Base-by-base conservation (phyloP, 2,797 vertebrate genomes). In the Xyrichtys novacula region DNA sequence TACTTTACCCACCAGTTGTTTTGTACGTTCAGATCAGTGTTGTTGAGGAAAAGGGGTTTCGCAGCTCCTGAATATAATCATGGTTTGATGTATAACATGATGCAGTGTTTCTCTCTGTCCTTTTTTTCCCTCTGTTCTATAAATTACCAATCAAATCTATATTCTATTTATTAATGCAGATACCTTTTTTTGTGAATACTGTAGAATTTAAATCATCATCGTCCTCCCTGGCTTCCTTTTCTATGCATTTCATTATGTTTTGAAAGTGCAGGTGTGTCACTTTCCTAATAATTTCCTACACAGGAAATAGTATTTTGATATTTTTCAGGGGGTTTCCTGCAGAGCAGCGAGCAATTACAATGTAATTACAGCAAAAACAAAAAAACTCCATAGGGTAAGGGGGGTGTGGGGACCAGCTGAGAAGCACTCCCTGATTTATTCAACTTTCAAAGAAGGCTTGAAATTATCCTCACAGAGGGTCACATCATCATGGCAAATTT, bases 401-500 rank as follows among this genome's bases (percentile, higher is more conserved):
- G 19, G 14, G 32, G 14, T 55, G 29, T 25, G 40, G 59, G 43
- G 53, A 62, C n/a, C 46, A 56, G 56, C 25, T 31, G 20, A 56
- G 25, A 55, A 56, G 26, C 17, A 22, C 22, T 25, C 3, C 17
- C 40, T 47, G 57, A 39, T 63, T 63, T 65, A 49, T 56, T 68
- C 25, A 16, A 38, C 1, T 49, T 46, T 53, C 19, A 9, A 57
- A 66, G 44, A 58, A 65, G 54, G 36, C 65, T 49, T 62, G 29
- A 32, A 44, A 66, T 55, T 43, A 34, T 58, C 26, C 28, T 32
- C 28, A 4, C 32, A 56, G 4, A 47, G 49, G 48, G 34, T 43
- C 54, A 74, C 38, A 56, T 34, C 31, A 59, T 62, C 25, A 49
- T 66, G 34, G n/a, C n/a, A n/a, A n/a, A n/a, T n/a, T n/a, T n/a